phyloP scores from a whole-genome alignment of 2,113 vertebrate species.

The Peromyscus californicus region DNA sequence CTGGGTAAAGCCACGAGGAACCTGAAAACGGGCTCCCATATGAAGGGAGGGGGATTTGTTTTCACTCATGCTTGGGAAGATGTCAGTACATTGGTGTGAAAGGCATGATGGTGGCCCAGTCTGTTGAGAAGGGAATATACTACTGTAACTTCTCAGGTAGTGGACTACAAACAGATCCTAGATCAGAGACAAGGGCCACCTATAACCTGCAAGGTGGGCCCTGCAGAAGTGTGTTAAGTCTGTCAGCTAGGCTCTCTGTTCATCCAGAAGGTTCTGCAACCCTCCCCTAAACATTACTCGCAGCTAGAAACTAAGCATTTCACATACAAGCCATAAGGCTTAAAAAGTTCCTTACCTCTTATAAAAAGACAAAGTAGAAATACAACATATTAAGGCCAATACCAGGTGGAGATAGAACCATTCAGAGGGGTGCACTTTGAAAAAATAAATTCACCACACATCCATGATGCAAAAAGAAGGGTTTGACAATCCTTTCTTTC shows the following conservation, averaged over 20 bases:
- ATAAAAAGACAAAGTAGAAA: background rate
- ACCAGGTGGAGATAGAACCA: background rate
- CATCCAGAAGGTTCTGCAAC: background rate
- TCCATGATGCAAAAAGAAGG: constrained; percentile 11
- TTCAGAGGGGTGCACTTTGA: background rate
- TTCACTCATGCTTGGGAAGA: background rate
- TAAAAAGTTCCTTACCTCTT: background rate
- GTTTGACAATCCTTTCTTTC: background rate
- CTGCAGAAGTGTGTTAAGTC: background rate
- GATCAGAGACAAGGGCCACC: background rate
- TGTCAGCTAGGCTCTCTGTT: background rate
- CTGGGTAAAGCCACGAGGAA: no score
- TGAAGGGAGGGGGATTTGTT: background rate
- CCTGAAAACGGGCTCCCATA: no score
- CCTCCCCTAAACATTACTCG: background rate
- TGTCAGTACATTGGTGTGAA: no score
- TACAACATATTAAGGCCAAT: background rate
- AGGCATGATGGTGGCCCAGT: no score
- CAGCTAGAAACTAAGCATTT: background rate
- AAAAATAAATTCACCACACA: background rate
- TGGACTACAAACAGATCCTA: background rate
- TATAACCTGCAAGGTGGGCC: no score
- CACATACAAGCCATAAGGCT: background rate
- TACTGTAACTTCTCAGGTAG: background rate
- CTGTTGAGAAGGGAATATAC: background rate